These are phyloP conservation scores for Loripinus fragilis DNA, from an alignment of 2,888 invertebrate species.

Conservation along the genomic window DNA sequence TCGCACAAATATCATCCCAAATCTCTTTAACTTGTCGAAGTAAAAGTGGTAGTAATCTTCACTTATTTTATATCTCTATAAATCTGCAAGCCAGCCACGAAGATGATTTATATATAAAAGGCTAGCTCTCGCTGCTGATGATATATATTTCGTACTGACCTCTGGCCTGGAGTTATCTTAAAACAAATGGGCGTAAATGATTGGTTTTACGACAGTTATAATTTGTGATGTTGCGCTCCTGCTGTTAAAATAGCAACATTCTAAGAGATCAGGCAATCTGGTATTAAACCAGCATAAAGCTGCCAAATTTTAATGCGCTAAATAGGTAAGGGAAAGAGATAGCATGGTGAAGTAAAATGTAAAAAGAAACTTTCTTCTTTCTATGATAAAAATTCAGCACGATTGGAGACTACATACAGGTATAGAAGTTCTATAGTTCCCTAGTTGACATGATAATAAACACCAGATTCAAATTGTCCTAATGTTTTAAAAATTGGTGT, in stretches of 20 bases:
- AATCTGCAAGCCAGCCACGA: neutral
- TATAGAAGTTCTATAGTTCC: too few species aligned
- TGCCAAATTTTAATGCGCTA: constrained; percentile 9
- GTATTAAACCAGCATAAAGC: constrained; percentile 8
- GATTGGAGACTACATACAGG: too few species aligned
- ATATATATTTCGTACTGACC: constrained; percentile 48
- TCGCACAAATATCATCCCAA: constrained; percentile 15
- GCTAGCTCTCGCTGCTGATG: constrained; percentile 51
- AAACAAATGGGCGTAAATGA: constrained; percentile 6
- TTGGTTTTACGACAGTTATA: constrained; percentile 14
- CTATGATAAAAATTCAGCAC: too few species aligned
- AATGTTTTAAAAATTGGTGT: too few species aligned
- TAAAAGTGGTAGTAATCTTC: constrained; percentile 16
- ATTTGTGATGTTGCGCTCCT: constrained; percentile 16
- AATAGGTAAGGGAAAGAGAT: constrained; percentile 11
- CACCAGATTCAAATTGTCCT: too few species aligned
- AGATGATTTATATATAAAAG: constrained; percentile 55
- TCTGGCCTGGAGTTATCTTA: constrained; percentile 24
- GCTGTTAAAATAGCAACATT: constrained; percentile 1
- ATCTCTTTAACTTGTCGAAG: constrained; percentile 17
- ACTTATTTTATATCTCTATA: constrained; percentile 20
- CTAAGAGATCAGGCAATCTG: neutral
- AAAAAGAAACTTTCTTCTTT: too few species aligned
- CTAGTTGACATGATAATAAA: too few species aligned
- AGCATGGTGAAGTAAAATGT: neutral